A percentile compares a stretch with the other conserved stretches of the same genome.
Evolutionary conservation across 2,797 vertebrate genomes (phyloP).

Genomic region (Semotilus atromaculatus): DNA sequence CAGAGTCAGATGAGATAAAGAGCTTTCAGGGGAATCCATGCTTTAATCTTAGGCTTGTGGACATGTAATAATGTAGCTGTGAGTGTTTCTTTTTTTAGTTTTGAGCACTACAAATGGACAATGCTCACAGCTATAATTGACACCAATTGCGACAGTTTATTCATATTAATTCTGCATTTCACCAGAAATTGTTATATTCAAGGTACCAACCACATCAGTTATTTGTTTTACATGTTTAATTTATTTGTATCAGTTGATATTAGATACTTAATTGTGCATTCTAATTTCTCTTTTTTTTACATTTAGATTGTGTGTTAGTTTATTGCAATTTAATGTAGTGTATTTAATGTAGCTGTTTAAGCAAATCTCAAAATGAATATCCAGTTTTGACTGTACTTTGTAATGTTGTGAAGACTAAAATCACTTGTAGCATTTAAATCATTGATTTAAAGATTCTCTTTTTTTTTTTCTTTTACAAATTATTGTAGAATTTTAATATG

Average conservation of each 20-base stretch:
- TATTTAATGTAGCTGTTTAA: too few species aligned
- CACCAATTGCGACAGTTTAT: slow-evolving; percentile 28
- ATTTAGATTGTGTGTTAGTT: too few species aligned
- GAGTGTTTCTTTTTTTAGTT: slow-evolving; percentile 67
- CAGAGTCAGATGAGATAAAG: slow-evolving; percentile 44
- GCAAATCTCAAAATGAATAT: background rate
- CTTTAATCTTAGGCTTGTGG: slow-evolving; percentile 70
- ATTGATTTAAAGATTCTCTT: background rate
- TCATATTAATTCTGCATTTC: background rate
- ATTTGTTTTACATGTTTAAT: too few species aligned
- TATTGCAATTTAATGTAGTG: too few species aligned
- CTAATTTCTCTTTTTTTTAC: too few species aligned
- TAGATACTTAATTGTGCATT: too few species aligned
- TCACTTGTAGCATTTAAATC: background rate
- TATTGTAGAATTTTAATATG: background rate
- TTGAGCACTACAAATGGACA: slow-evolving; percentile 62
- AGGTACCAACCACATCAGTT: too few species aligned
- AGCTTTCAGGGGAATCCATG: slow-evolving; percentile 66
- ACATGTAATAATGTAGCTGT: slow-evolving; percentile 62
- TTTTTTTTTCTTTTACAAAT: background rate
- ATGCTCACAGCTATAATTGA: slow-evolving; percentile 62
- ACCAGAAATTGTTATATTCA: background rate
- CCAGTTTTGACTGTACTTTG: background rate
- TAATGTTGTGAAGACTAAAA: background rate
- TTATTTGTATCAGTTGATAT: too few species aligned